Base-by-base conservation (phyloP, 2,797 vertebrate species). In the Pseudochirops corinnae region DNA sequence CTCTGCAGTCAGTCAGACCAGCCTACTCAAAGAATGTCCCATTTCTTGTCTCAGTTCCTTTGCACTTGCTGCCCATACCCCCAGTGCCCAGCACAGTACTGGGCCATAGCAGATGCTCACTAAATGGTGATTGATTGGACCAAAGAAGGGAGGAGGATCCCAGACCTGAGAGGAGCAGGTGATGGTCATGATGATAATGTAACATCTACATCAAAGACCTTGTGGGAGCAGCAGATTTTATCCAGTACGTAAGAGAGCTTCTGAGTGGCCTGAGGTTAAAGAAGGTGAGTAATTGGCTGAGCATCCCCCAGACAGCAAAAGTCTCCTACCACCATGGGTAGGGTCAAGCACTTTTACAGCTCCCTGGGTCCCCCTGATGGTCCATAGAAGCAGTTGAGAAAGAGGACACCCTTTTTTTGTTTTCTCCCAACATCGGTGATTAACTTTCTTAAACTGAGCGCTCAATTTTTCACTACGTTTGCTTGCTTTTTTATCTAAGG, bases 401-500 rank as follows among this genome's bases (percentile, higher is more conserved):
- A 87, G 11, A 56, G 39, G 82, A 52, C 5, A 16, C 5, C 56
- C 21, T 90, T 74, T 91, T 67, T n/a, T 67, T 93, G 46, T 53
- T 52, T 46, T 90, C 50, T 53, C 90, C 52, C 91, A 95, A 94
- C 92, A 96, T 67, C 33, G 33, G 93, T 97, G 74, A 60, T 96
- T 90, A 93, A 29, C 93, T 97, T 50, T 92, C 90, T 29, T 92
- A 21, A 93, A 50, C 5, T 93, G 57, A 93, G 4, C 96, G n/a
- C 90, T 11, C 18, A 90, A 74, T 96, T 97, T 97, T 96, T 50
- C 90, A 56, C 94, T 95, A 97, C 97, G 98, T 95, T 95, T 97
- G 56, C 93, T 96, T 97, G 46, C 58, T 97, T 90, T 98, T 98
- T 98, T 96, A 97, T 50, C n/a, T 95, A 82, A 98, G 57, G 28